phyloP scores from a whole-genome alignment of 2,888 invertebrate genomes.

The Melikaiella ostensackeni region DNA sequence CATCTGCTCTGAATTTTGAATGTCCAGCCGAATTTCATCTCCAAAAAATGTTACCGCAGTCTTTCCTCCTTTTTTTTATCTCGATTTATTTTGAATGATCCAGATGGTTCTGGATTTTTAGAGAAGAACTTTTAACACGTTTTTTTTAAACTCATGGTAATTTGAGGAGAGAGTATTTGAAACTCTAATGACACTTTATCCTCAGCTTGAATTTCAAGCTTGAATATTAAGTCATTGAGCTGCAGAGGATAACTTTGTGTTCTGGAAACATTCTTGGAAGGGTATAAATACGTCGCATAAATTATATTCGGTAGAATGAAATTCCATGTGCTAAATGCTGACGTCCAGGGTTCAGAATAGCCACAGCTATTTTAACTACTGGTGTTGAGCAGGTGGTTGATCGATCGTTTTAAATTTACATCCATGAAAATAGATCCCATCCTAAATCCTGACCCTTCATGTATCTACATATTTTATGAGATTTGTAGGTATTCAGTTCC shows the following conservation, averaged over 20 bases:
- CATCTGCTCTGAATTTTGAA: too few species aligned
- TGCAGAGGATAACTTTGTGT: conserved; percentile 27
- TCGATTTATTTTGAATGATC: background rate
- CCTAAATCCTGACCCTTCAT: background rate
- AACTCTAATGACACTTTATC: conserved; percentile 12
- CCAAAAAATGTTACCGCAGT: background rate
- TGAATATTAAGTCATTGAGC: conserved; percentile 33
- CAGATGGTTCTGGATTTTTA: background rate
- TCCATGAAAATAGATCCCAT: background rate
- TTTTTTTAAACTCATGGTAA: background rate
- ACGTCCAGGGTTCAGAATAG: background rate
- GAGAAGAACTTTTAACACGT: background rate
- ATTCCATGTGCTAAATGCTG: conserved; percentile 9
- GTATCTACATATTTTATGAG: conserved; percentile 3
- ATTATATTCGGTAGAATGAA: conserved; percentile 32
- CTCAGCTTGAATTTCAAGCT: conserved; percentile 22
- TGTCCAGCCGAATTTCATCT: background rate
- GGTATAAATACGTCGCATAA: conserved; percentile 38
- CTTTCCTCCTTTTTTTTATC: background rate
- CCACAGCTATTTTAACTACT: conserved; percentile 26
- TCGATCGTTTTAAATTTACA: background rate
- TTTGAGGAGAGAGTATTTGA: background rate
- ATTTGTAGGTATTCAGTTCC: background rate
- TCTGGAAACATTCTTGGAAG: conserved; percentile 36
- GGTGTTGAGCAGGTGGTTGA: conserved; percentile 31